Conservation (phyloP, 92 coral and sea anemone species). For the Palythoa grandis region DNA sequence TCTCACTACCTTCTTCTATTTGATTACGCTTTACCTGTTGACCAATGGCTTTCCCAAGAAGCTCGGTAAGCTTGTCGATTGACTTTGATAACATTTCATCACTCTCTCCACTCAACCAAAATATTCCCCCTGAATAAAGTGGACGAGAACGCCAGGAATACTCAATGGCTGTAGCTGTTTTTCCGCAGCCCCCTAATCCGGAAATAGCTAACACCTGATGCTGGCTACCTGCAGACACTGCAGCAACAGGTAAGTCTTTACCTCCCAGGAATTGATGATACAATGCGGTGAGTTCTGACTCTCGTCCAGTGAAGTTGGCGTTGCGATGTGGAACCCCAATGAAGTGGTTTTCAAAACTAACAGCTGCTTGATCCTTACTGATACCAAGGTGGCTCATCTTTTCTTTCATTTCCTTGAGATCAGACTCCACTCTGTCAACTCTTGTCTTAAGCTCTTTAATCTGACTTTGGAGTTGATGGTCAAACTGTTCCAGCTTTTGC, state of each 20-base stretch:
- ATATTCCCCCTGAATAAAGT: conserved; percentile 55
- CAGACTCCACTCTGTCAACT: neutral
- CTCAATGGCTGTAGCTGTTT: conserved; percentile 62
- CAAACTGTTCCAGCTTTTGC: neutral
- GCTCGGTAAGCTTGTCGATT: neutral
- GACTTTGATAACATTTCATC: conserved; percentile 36
- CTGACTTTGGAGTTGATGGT: too few species aligned
- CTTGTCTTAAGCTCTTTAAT: too few species aligned
- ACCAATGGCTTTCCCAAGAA: neutral
- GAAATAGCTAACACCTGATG: conserved; percentile 40
- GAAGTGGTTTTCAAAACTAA: neutral
- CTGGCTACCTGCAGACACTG: neutral
- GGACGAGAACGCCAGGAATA: conserved; percentile 42
- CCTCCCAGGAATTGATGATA: neutral
- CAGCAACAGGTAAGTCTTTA: neutral
- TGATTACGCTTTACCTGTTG: neutral
- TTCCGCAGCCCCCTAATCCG: conserved; percentile 66
- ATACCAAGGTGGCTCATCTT: neutral
- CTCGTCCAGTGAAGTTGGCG: conserved; percentile 30
- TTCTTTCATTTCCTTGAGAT: conserved; percentile 7
- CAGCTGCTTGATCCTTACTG: neutral
- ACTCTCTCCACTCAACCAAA: conserved; percentile 64
- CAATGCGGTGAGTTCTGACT: neutral
- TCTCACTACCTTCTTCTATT: neutral
- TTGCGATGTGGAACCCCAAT: conserved; percentile 33